These are phyloP conservation scores for Crotalus helleri DNA, from an alignment of 2,113 vertebrate genomes.

Conservation along the genomic window DNA sequence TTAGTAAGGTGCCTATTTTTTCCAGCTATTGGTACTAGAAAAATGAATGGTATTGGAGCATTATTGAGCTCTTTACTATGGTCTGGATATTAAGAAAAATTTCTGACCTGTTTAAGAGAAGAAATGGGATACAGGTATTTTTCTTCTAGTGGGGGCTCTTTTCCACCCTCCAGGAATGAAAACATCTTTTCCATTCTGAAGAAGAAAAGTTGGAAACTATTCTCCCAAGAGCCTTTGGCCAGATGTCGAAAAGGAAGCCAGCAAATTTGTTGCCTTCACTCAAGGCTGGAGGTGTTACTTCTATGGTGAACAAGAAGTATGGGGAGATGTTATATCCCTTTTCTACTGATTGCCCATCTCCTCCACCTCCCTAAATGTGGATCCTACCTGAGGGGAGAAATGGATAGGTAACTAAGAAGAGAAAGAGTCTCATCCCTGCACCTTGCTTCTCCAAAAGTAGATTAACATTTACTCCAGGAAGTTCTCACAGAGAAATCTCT, in stretches of 20 bases:
- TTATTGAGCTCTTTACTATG: constrained; percentile 43
- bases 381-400: background rate
- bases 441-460: background rate
- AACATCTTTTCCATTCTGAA: too few relatives aligned
- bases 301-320: background rate
- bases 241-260: background rate
- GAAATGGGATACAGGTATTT: background rate
- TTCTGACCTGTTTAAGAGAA: constrained; percentile 15
- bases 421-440: background rate
- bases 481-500: background rate
- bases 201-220: background rate
- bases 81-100: constrained; percentile 36
- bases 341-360: background rate
- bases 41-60: constrained; percentile 48
- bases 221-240: background rate
- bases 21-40: constrained; percentile 28
- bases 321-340: background rate
- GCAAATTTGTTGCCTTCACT: background rate
- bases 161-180: background rate
- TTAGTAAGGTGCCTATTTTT: constrained; percentile 42
- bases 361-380: background rate
- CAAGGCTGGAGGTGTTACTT: background rate
- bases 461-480: background rate
- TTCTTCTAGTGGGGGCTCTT: background rate
- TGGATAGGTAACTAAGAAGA: background rate